These are phyloP conservation scores for Zygaena filipendulae DNA, from an alignment of 2,888 invertebrate genomes.

Conservation along the genomic window DNA sequence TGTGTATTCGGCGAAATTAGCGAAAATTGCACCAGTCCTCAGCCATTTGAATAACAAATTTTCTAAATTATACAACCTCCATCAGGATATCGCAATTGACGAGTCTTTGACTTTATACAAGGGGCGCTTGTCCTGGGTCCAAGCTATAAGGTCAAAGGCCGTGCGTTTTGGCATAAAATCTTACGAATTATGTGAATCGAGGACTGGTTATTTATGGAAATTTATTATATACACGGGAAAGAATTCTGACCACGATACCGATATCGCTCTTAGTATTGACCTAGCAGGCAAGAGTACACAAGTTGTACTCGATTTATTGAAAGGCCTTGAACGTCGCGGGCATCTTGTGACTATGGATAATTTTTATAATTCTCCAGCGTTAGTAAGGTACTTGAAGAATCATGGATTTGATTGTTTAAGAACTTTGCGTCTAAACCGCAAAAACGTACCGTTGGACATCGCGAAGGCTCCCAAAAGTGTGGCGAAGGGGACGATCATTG, in stretches of 20 bases:
- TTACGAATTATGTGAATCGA: constrained; percentile 19
- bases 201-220: no score
- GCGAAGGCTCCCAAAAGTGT: no score
- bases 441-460: constrained; percentile 16
- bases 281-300: constrained; percentile 9
- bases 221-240: no score
- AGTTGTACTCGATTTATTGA: constrained; percentile 9
- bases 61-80: constrained; percentile 16
- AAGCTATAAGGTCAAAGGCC: constrained; percentile 15
- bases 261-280: constrained; percentile 4
- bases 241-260: no score
- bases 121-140: constrained; percentile 16
- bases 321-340: no score
- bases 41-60: constrained; percentile 19
- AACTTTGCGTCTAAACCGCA: constrained; percentile 15
- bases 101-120: constrained; percentile 20
- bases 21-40: constrained; percentile 12
- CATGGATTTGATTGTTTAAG: constrained; percentile 18
- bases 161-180: constrained; percentile 18
- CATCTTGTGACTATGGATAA: constrained; percentile 16
- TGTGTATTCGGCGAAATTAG: constrained; percentile 11
- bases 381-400: constrained; percentile 17
- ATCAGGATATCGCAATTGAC: constrained; percentile 19
- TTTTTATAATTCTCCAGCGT: constrained; percentile 16
- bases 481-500: constrained; percentile 8